phyloP scores from a whole-genome alignment of 2,113 vertebrate species.

The Marcusenius ussheri region DNA sequence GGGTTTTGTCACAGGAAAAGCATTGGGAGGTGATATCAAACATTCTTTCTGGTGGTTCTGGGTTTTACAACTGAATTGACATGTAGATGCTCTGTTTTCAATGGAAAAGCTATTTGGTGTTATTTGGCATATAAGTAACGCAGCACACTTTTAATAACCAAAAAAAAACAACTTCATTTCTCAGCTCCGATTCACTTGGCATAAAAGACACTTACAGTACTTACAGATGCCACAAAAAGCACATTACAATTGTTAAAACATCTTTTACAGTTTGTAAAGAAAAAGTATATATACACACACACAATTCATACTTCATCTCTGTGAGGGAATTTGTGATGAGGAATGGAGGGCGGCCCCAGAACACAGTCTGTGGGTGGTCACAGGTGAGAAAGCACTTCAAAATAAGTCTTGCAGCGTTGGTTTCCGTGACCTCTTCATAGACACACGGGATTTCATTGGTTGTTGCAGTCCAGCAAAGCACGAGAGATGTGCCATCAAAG shows the following conservation, averaged over 20 bases:
- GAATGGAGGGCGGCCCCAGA: not conserved
- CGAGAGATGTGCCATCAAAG: not conserved
- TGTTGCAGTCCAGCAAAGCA: not conserved
- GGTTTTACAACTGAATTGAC: not conserved
- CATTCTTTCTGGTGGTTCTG: not conserved
- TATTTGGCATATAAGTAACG: conserved; percentile 18
- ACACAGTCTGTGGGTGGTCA: not conserved
- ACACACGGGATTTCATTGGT: not conserved
- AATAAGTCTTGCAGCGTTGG: not conserved
- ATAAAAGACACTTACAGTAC: conserved; percentile 66
- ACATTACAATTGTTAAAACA: conserved; percentile 64
- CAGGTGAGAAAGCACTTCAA: conserved; percentile 2
- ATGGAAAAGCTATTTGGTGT: not conserved
- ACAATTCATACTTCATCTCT: conserved; percentile 41
- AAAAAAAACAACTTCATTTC: conserved; percentile 58
- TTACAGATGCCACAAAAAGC: conserved; percentile 69
- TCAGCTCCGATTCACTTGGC: conserved; percentile 70
- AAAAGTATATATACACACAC: conserved; percentile 50
- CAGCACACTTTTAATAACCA: conserved; percentile 57
- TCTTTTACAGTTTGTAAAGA: conserved; percentile 50
- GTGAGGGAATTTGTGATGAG: not conserved
- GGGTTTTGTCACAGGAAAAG: not conserved
- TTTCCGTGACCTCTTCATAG: not conserved
- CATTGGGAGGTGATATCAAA: not conserved
- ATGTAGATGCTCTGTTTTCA: not conserved